These are phyloP conservation scores for Amblyteles armatorius DNA, from an alignment of 2,888 invertebrate genomes.

Conservation along the genomic window DNA sequence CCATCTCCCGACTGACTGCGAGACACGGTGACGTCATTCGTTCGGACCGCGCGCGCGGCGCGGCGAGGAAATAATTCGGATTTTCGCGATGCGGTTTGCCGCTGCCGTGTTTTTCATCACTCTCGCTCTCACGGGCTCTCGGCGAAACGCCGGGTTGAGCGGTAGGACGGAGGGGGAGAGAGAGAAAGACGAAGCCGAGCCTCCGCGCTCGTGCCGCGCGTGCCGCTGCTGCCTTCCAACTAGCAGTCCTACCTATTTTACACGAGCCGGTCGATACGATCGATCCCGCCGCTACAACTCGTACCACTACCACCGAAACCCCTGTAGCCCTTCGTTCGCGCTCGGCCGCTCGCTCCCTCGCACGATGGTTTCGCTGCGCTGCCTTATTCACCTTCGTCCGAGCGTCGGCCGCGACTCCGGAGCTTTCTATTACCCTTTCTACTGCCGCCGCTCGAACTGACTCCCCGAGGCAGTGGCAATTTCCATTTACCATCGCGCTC, in stretches of 20 bases:
- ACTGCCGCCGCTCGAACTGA: background rate
- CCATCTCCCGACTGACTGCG: constrained; percentile 64
- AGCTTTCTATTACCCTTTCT: constrained; percentile 4
- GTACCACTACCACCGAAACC: background rate
- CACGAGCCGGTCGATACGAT: constrained; percentile 62
- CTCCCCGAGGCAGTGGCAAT: background rate
- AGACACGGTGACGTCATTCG: constrained; percentile 60
- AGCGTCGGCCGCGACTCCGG: background rate
- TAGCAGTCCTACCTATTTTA: constrained; percentile 3
- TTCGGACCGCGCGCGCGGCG: constrained; percentile 43
- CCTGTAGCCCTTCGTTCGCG: background rate
- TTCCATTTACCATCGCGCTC: background rate
- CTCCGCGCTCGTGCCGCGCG: background rate
- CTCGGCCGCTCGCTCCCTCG: background rate
- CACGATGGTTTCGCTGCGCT: background rate
- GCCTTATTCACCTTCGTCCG: background rate
- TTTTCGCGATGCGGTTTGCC: constrained; percentile 45
- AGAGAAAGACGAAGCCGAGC: background rate
- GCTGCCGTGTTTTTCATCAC: background rate
- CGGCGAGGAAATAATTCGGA: constrained; percentile 56
- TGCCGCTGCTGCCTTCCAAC: constrained; percentile 3
- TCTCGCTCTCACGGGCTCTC: background rate
- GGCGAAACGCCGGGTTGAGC: background rate
- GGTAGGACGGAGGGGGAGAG: background rate
- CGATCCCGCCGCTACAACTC: constrained; percentile 57